Evolutionary conservation across 2,888 invertebrate species (phyloP).

Genomic region (Troides oblongomaculatus): DNA sequence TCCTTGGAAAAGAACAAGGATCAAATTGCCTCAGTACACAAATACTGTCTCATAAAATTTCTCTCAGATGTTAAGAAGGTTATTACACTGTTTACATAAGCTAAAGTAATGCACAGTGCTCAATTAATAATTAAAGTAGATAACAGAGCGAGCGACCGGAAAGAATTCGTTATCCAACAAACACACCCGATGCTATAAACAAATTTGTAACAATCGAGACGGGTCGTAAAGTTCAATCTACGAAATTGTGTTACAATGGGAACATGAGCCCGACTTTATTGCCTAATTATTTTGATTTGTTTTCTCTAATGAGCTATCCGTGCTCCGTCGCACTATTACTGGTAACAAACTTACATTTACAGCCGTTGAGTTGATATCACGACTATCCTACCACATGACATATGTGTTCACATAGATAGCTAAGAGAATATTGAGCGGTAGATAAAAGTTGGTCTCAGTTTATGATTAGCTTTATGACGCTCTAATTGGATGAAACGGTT

Average conservation of each 20-base stretch:
- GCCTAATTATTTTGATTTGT: slow-evolving; percentile 77
- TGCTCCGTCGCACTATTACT: slow-evolving; percentile 55
- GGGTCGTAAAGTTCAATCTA: slow-evolving; percentile 65
- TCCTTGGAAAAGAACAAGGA: too few species aligned
- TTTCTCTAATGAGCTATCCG: slow-evolving; percentile 68
- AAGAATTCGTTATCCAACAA: slow-evolving; percentile 27
- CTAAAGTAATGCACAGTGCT: neutral
- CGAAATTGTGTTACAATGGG: slow-evolving; percentile 64
- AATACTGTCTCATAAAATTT: neutral
- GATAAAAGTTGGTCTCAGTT: slow-evolving; percentile 41
- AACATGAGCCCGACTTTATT: slow-evolving; percentile 64
- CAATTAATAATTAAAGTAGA: slow-evolving; percentile 14
- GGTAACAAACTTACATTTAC: slow-evolving; percentile 33
- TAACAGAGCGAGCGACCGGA: slow-evolving; percentile 14
- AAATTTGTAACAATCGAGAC: slow-evolving; percentile 73
- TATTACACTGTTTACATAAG: slow-evolving; percentile 1
- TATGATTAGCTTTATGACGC: slow-evolving; percentile 58
- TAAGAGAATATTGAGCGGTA: slow-evolving; percentile 9
- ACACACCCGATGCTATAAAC: slow-evolving; percentile 49
- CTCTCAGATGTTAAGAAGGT: neutral
- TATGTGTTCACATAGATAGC: slow-evolving; percentile 23
- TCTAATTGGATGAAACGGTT: slow-evolving; percentile 65
- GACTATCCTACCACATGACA: slow-evolving; percentile 35
- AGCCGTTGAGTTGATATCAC: slow-evolving; percentile 11
- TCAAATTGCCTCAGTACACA: neutral